Percentiles rank a stretch among this genome's conserved stretches.
Evolutionary conservation across 2,888 invertebrate species (phyloP).

Genomic region (Drosophila percnosoma): DNA sequence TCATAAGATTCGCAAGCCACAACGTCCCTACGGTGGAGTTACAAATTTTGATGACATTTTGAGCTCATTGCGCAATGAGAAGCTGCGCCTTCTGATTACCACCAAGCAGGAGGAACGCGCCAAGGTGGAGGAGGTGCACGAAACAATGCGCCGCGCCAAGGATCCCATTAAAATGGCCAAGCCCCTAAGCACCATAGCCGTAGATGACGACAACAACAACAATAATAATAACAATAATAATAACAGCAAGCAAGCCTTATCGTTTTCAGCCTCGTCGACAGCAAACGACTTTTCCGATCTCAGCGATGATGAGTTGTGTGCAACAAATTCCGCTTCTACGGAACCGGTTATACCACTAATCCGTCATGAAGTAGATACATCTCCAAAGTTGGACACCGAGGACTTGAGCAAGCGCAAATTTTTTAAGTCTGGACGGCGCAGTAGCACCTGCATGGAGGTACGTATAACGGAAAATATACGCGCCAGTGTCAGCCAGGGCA

Average conservation of each 20-base stretch:
- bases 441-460: conserved; percentile 78
- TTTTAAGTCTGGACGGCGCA: conserved; percentile 79
- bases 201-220: conserved; percentile 59
- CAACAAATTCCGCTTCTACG: conserved; percentile 1
- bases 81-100: conserved; percentile 77
- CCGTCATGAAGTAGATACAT: conserved; percentile 32
- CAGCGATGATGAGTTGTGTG: conserved; percentile 50
- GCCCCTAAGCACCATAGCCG: conserved; percentile 68
- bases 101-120: conserved; percentile 75
- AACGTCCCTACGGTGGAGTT: conserved; percentile 24
- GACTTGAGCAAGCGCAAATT: conserved; percentile 75
- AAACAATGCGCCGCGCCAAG: conserved; percentile 74
- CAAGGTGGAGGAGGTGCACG: conserved; percentile 79
- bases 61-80: conserved; percentile 77
- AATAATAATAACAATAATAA: conserved; percentile 48
- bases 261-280: neutral
- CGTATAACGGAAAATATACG: conserved; percentile 81
- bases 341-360: conserved; percentile 71
- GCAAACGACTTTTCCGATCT: conserved; percentile 70
- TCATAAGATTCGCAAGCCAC: conserved; percentile 77
- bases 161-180: conserved; percentile 84
- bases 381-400: conserved; percentile 31
- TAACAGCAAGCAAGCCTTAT: conserved; percentile 44
- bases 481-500: conserved; percentile 81
- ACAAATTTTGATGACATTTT: conserved; percentile 74